Evolutionary conservation across 1,140 invertebrate genomes (phyloP).

Genomic region (Camponotus pennsylvanicus): DNA sequence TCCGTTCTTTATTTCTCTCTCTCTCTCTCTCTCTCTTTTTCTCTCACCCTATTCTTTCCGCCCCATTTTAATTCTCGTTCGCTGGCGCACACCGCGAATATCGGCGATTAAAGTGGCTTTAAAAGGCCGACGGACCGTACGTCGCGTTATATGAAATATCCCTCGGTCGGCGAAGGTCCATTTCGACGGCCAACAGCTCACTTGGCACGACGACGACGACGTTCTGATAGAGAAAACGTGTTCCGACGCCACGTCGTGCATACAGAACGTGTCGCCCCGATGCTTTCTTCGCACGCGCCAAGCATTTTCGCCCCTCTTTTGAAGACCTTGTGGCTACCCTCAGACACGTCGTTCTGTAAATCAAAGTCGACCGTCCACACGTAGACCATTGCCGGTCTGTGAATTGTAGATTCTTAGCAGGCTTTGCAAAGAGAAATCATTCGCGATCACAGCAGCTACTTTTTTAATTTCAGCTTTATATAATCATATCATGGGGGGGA

Average conservation of each 20-base stretch:
- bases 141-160: conserved; percentile 61
- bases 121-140: conserved; percentile 38
- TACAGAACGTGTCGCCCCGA: conserved; percentile 25
- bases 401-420: conserved; percentile 5
- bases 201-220: conserved; percentile 7
- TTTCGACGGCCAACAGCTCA: conserved; percentile 24
- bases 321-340: conserved; percentile 34
- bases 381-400: conserved; percentile 18
- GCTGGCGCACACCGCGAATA: conserved; percentile 36
- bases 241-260: conserved; percentile 40
- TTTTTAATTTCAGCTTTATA: conserved; percentile 2
- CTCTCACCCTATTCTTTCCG: neutral
- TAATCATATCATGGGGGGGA: neutral
- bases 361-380: conserved; percentile 29
- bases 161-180: conserved; percentile 38
- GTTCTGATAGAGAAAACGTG: conserved; percentile 56
- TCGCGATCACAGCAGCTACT: neutral
- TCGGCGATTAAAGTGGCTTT: conserved; percentile 67
- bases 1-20: neutral
- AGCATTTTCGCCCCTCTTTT: conserved; percentile 13
- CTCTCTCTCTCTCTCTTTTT: neutral
- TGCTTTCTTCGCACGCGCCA: conserved; percentile 49
- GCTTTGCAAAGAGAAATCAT: neutral
- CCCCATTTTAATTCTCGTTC: conserved; percentile 57
- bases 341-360: conserved; percentile 48